A percentile compares a stretch with the other conserved stretches of the same genome.
These are phyloP conservation scores for Ichneumon xanthorius DNA, from an alignment of 2,888 invertebrate species.

Conservation along the genomic window DNA sequence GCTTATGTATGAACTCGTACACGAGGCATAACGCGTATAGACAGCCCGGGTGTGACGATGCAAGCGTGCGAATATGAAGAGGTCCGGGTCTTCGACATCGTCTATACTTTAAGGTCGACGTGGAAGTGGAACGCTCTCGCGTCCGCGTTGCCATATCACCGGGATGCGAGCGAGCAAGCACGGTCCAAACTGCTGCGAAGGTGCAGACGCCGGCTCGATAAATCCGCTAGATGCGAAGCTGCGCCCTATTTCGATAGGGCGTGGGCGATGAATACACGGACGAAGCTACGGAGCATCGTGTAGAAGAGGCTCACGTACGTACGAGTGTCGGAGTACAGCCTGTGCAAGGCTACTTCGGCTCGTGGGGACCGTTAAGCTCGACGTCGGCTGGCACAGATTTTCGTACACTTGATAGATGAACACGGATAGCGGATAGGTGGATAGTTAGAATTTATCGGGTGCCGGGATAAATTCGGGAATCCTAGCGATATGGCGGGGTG, in stretches of 20 bases:
- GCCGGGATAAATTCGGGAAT: no score
- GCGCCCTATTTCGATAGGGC: slow-evolving; percentile 14
- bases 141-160: slow-evolving; percentile 28
- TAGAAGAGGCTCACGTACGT: background rate
- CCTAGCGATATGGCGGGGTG: no score
- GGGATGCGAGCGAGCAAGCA: background rate
- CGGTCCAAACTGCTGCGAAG: slow-evolving; percentile 11
- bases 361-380: background rate
- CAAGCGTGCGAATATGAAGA: slow-evolving; percentile 32
- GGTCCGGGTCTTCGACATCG: slow-evolving; percentile 24
- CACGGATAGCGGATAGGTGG: background rate
- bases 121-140: slow-evolving; percentile 28
- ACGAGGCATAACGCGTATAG: background rate
- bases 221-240: slow-evolving; percentile 24
- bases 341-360: background rate
- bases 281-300: background rate
- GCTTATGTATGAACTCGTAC: background rate
- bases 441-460: background rate
- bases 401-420: background rate
- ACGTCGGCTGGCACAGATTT: background rate
- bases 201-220: slow-evolving; percentile 33
- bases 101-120: slow-evolving; percentile 14
- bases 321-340: background rate
- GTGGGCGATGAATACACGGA: slow-evolving; percentile 11
- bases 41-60: background rate